Conservation (phyloP, 2,888 invertebrate genomes). For the Drosophila algonquin region DNA sequence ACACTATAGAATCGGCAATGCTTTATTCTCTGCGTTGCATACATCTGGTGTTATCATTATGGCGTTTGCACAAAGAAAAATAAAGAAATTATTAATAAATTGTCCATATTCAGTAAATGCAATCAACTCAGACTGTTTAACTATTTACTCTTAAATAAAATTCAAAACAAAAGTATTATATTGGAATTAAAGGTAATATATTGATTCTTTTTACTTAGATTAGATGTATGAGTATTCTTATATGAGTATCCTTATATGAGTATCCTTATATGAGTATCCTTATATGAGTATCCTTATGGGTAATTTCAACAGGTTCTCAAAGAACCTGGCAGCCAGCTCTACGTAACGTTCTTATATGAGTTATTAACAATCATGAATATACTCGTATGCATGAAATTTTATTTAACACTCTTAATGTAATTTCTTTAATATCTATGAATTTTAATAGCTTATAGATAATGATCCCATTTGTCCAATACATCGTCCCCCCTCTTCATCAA, state of each 20-base stretch:
- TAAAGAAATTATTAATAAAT: not conserved
- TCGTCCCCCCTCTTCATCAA: constrained; percentile 94
- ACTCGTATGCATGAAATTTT: constrained; percentile 38
- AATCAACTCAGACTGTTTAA: not conserved
- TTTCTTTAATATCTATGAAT: constrained; percentile 58
- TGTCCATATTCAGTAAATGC: not conserved
- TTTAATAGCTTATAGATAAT: constrained; percentile 88
- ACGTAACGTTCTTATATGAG: constrained; percentile 29
- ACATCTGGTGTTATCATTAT: no score
- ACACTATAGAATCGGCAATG: no score
- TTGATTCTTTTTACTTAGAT: constrained; percentile 32
- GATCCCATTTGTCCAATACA: constrained; percentile 95
- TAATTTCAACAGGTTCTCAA: constrained; percentile 1
- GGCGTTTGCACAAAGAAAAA: not conserved
- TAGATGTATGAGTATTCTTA: constrained; percentile 19
- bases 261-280: no score
- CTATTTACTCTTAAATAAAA: not conserved
- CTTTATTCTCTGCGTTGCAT: no score
- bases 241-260: not conserved
- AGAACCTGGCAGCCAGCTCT: not conserved
- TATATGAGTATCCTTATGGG: not conserved
- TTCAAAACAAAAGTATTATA: not conserved
- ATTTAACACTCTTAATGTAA: constrained; percentile 50
- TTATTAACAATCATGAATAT: constrained; percentile 41
- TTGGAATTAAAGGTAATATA: constrained; percentile 25